Evolutionary conservation across 2,888 invertebrate species (phyloP).

Genomic region (Temnothorax rugatulus): DNA sequence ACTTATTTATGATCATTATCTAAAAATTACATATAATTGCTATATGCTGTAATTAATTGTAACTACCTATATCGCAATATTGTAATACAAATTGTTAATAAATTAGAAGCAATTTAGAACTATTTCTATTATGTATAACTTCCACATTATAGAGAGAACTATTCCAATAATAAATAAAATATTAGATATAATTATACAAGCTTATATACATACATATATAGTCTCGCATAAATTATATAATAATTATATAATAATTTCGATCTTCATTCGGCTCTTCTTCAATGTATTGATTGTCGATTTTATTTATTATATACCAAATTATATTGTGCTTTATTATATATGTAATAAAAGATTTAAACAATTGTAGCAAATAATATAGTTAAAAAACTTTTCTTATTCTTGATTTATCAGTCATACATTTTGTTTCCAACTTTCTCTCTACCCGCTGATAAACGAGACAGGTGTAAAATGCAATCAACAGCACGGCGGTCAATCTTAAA

Average conservation of each 20-base stretch:
- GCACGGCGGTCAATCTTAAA: background rate
- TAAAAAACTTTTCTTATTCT: background rate
- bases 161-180: background rate
- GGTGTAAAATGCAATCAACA: background rate
- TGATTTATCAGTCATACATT: no score
- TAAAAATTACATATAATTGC: background rate
- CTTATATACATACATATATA: background rate
- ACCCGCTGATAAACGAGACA: background rate
- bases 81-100: background rate
- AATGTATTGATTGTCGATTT: background rate
- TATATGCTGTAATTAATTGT: background rate
- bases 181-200: slow-evolving; percentile 1
- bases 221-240: background rate
- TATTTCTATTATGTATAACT: background rate
- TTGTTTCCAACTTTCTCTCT: background rate
- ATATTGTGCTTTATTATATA: background rate
- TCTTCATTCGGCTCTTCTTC: background rate
- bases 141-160: background rate
- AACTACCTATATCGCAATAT: background rate
- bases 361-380: background rate
- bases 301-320: slow-evolving; percentile 7
- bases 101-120: background rate
- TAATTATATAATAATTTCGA: background rate
- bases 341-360: background rate
- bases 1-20: background rate